These are phyloP conservation scores for Cairina moschata DNA, from an alignment of 2,113 vertebrate genomes.

Conservation along the genomic window DNA sequence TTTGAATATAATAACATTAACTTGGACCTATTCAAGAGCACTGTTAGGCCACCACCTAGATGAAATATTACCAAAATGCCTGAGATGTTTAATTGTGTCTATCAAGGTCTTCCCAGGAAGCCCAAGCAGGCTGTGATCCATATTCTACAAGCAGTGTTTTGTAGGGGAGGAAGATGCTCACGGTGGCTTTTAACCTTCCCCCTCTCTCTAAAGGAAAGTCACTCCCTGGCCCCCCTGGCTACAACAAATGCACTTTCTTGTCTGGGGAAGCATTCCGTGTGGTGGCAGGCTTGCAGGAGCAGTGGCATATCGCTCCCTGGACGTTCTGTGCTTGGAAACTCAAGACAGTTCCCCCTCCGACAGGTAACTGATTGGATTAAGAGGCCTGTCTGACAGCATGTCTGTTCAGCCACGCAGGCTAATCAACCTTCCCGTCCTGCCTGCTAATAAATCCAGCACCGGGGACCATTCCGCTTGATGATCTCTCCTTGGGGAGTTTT, in stretches of 20 bases:
- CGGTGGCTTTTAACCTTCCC: rapidly evolving
- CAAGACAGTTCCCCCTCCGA: constrained; percentile 60
- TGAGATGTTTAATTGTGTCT: neutral
- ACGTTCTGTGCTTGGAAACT: constrained; percentile 14
- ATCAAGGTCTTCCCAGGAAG: rapidly evolving
- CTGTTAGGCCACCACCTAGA: rapidly evolving
- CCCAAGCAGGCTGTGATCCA: rapidly evolving
- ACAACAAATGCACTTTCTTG: neutral
- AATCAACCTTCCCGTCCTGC: constrained; percentile 84
- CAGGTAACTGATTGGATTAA: constrained; percentile 85
- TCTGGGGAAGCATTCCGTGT: neutral
- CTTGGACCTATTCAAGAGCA: neutral
- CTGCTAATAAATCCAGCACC: constrained; percentile 83
- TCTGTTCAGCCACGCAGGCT: constrained; percentile 78
- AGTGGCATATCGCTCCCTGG: neutral
- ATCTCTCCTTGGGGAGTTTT: constrained; percentile 84
- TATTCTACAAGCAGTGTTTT: rapidly evolving
- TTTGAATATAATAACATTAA: neutral
- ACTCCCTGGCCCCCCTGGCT: neutral
- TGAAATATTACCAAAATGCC: neutral
- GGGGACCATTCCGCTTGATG: constrained; percentile 84
- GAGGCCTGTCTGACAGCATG: constrained; percentile 81
- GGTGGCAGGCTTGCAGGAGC: neutral
- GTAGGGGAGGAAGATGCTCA: neutral
- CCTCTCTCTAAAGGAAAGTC: neutral